phyloP scores from a whole-genome alignment of 2,797 vertebrate genomes.

The Clamator glandarius region DNA sequence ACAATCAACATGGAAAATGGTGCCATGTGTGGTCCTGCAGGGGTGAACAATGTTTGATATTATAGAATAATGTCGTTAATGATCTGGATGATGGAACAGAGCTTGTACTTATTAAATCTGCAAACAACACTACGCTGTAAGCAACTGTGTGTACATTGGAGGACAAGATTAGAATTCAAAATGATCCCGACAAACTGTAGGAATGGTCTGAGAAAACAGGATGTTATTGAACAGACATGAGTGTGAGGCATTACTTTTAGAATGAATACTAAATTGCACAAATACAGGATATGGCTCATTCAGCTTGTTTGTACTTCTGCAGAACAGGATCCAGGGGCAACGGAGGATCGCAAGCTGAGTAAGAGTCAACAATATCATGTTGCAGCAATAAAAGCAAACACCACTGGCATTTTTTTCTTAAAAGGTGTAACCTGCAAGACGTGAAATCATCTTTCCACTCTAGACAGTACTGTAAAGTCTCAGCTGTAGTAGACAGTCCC shows the following conservation, averaged over 20 bases:
- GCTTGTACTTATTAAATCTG: conserved; percentile 33
- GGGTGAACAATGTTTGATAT: neutral
- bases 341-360: conserved; percentile 13
- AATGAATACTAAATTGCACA: neutral
- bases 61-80: conserved; percentile 24
- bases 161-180: conserved; percentile 42
- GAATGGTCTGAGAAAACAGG: conserved; percentile 19
- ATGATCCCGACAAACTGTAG: conserved; percentile 2
- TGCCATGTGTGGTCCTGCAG: neutral
- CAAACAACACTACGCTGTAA: conserved; percentile 30
- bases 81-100: conserved; percentile 6
- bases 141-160: neutral
- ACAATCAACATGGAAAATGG: neutral
- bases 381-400: conserved; percentile 40
- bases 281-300: conserved; percentile 13
- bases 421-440: neutral
- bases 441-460: neutral
- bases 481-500: neutral
- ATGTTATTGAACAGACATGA: conserved; percentile 1
- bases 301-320: neutral
- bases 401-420: neutral
- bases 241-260: neutral
- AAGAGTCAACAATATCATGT: conserved; percentile 28
- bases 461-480: neutral
- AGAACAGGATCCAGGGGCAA: conserved; percentile 42